Evolutionary conservation across 2,113 vertebrate genomes (phyloP).

Genomic region (Platichthys stellatus): DNA sequence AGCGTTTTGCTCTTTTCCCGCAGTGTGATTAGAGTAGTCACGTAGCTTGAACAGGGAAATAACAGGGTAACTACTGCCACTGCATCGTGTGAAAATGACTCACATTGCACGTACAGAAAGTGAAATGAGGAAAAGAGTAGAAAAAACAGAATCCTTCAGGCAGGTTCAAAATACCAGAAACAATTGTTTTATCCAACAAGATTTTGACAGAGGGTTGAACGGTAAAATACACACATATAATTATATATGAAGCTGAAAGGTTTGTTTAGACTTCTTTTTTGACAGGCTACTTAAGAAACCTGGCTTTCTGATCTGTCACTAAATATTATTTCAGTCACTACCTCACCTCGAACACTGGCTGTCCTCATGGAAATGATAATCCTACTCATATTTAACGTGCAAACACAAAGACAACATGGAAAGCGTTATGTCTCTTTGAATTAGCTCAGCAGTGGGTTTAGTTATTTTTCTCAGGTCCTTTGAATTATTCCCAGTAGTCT

Average conservation of each 20-base stretch:
- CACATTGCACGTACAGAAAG: constrained; percentile 1
- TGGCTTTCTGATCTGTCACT: too few species aligned
- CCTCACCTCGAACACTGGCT: not conserved
- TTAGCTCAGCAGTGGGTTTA: not conserved
- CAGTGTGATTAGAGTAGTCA: constrained; percentile 7
- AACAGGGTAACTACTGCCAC: constrained; percentile 1
- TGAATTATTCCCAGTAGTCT: not conserved
- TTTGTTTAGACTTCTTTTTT: constrained; percentile 6
- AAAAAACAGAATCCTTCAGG: not conserved
- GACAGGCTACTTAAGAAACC: not conserved
- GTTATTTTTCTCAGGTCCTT: not conserved
- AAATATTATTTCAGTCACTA: not conserved
- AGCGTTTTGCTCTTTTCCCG: constrained; percentile 6
- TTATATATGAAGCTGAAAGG: not conserved
- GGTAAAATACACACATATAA: not conserved
- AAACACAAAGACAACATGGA: not conserved
- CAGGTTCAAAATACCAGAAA: not conserved
- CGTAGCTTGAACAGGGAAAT: constrained; percentile 7
- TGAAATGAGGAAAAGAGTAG: not conserved
- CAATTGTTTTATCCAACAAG: not conserved
- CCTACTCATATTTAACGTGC: not conserved
- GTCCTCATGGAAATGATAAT: not conserved
- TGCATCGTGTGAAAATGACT: constrained; percentile 8
- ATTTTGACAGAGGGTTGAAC: not conserved
- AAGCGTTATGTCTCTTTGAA: constrained; percentile 4